A percentile compares a stretch with the other conserved stretches of the same genome.
These are phyloP conservation scores for Puma concolor DNA, from an alignment of 2,113 vertebrate species.

Conservation along the genomic window DNA sequence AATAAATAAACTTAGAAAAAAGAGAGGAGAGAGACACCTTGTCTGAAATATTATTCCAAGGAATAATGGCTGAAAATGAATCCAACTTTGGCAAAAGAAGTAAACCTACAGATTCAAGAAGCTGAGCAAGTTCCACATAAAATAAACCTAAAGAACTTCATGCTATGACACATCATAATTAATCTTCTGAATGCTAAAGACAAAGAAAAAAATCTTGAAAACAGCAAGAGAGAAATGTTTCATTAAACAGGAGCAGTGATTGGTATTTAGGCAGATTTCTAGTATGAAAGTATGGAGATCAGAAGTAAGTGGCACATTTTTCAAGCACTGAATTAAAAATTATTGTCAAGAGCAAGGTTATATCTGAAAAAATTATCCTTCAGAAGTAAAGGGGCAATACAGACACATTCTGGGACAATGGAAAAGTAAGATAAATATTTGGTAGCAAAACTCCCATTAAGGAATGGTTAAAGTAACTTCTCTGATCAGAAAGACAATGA, in stretches of 20 bases:
- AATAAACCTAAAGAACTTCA: not conserved
- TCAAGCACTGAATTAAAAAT: slow-evolving; percentile 14
- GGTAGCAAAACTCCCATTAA: not conserved
- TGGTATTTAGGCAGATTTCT: not conserved
- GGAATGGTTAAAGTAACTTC: slow-evolving; percentile 5
- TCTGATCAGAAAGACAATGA: slow-evolving; percentile 17
- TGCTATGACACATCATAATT: not conserved
- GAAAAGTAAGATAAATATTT: slow-evolving; percentile 30
- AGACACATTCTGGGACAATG: not conserved
- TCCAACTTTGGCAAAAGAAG: slow-evolving; percentile 6
- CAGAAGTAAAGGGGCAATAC: not conserved
- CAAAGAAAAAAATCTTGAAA: slow-evolving; percentile 2
- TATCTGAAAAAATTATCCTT: not conserved
- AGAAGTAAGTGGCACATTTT: slow-evolving; percentile 46
- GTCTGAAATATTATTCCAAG: slow-evolving; percentile 3
- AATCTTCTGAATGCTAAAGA: slow-evolving; percentile 27
- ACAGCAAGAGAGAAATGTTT: not conserved
- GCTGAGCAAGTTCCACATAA: not conserved
- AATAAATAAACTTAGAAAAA: not conserved
- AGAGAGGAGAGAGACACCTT: not conserved
- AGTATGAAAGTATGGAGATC: not conserved
- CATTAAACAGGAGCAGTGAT: not conserved
- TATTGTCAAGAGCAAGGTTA: not conserved
- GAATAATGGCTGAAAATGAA: not conserved
- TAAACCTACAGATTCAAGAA: not conserved